Base-by-base conservation (phyloP, 2,113 vertebrate species). In the Pelecanus crispus region DNA sequence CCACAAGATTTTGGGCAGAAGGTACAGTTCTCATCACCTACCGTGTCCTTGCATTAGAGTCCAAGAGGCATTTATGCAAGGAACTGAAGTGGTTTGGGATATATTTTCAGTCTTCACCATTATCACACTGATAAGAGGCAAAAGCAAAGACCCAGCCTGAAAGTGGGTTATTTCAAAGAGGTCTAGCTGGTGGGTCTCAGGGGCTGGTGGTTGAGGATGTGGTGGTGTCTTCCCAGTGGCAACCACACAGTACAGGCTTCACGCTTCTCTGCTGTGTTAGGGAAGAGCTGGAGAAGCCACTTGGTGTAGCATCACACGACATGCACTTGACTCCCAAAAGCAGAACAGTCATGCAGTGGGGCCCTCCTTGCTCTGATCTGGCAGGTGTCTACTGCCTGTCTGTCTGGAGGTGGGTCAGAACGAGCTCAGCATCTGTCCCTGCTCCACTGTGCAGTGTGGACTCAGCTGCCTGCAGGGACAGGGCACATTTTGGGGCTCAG, bases 21-120 rank as follows among this genome's bases (percentile, higher is more conserved):
- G 22, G 38, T 42, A 21, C 4, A 4, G 13, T 52, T 91, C 45
- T 85, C 5, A 42, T 86, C 53, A 55, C 34, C 28, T 29, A 5
- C 65, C 0, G 0, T 31, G 70, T 40, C n/a, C 65, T 70, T 0
- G 0, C 25, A 10, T 19, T 31, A 40, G 20, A 52, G 17, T 65
- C 42, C 2, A 1, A 92, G 49, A 70, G 40, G 24, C 3, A 17
- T 75, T 72, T 72, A 20, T 70, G 26, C 32, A 49, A 68, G 29
- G 47, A 29, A 10, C 32, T 68, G 26, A 38, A 42, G 25, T n/a
- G 42, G 7, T 53, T 79, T 40, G 56, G 47, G 24, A 7, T 67
- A 1, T 22, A 26, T 78, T 91, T 74, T 92, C 13, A 24, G 21
- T 66, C 19, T 47, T 74, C 14, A 16, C 17, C 12, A 2, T 58